A percentile compares a stretch with the other conserved stretches of the same genome.
Conservation (phyloP, 2,113 vertebrate species). For the Podarcis raffonei region DNA sequence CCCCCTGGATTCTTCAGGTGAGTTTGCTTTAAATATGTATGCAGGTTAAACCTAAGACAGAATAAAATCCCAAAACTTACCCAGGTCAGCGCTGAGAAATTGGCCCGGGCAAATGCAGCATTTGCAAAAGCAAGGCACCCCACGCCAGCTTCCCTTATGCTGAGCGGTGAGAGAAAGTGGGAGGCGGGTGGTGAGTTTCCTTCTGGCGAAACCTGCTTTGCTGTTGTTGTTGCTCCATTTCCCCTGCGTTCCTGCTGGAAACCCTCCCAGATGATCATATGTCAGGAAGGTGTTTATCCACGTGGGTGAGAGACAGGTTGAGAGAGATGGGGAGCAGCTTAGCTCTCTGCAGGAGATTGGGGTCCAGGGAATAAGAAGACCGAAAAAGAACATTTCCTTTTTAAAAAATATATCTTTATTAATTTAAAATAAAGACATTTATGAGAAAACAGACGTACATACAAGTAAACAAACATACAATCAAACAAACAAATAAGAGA, state of each 20-base stretch:
- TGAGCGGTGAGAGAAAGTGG: neutral
- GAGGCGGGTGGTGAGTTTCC: neutral
- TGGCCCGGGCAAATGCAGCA: neutral
- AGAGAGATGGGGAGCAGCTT: too few relatives aligned
- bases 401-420: too few relatives aligned
- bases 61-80: neutral
- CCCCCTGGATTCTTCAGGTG: too few relatives aligned
- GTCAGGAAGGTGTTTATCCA: neutral
- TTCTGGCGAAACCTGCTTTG: conserved; percentile 13
- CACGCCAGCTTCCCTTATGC: neutral
- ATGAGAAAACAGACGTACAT: too few relatives aligned
- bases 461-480: too few relatives aligned
- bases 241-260: neutral
- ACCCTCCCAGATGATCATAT: neutral
- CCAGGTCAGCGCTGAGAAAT: neutral
- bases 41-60: too few relatives aligned
- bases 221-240: neutral
- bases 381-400: too few relatives aligned
- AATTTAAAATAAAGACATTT: too few relatives aligned
- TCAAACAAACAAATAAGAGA: too few relatives aligned
- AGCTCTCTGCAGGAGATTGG: too few relatives aligned
- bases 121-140: neutral
- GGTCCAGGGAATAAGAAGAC: neutral
- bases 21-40: too few relatives aligned
- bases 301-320: neutral